Conservation (phyloP, 2,113 vertebrate species). For the Ceyx cyanopectus region DNA sequence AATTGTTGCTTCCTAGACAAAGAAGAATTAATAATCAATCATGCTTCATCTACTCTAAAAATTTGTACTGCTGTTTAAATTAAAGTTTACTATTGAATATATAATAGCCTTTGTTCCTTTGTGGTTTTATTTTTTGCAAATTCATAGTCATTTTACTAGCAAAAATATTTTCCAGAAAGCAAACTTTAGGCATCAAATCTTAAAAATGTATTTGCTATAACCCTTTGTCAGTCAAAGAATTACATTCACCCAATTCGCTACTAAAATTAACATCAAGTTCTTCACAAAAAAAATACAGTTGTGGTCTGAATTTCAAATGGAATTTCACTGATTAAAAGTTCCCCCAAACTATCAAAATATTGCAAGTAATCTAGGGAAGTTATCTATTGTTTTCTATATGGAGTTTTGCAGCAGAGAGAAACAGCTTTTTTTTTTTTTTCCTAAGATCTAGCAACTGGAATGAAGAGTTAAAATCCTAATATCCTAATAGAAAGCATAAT, state of each 20-base stretch:
- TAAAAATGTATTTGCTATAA: background rate
- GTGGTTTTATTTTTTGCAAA: background rate
- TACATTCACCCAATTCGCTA: background rate
- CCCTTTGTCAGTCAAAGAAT: background rate
- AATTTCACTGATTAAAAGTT: background rate
- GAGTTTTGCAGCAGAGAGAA: background rate
- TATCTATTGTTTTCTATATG: background rate
- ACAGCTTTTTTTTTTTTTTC: background rate
- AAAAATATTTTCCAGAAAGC: background rate
- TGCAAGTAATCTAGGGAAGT: background rate
- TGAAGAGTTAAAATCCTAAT: background rate
- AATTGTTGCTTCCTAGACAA: background rate
- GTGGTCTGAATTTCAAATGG: background rate
- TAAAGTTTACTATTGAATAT: background rate
- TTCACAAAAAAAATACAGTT: background rate
- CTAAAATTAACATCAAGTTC: background rate
- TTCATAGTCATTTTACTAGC: background rate
- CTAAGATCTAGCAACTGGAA: background rate
- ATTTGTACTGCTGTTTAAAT: background rate
- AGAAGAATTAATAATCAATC: background rate
- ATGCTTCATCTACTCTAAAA: background rate
- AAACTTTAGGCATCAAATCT: background rate
- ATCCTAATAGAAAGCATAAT: background rate
- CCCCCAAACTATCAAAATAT: background rate
- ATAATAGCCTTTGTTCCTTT: background rate